A percentile compares a stretch with the other conserved stretches of the same genome.
These are phyloP conservation scores for Crocidura indochinensis DNA, from an alignment of 2,797 vertebrate genomes.

Conservation along the genomic window DNA sequence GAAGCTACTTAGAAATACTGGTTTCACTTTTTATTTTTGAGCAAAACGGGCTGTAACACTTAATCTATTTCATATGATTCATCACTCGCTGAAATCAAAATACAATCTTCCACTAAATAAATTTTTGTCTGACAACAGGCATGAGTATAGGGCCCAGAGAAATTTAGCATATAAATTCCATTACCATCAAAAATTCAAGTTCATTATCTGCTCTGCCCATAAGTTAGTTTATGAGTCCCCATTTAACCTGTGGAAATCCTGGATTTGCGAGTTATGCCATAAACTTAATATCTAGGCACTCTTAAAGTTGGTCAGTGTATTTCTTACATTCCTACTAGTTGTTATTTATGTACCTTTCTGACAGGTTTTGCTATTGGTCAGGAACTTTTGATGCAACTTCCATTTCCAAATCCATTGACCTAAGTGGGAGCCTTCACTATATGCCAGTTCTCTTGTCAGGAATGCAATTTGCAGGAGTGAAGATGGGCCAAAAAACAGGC, in stretches of 20 bases:
- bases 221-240: not conserved
- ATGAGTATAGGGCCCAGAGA: not conserved
- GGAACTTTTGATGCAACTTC: slow-evolving; percentile 50
- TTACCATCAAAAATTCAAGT: too few relatives aligned
- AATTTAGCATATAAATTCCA: not conserved
- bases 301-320: not conserved
- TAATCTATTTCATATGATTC: not conserved
- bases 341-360: slow-evolving; percentile 32
- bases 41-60: not conserved
- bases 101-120: not conserved
- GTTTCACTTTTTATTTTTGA: not conserved
- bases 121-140: slow-evolving; percentile 22
- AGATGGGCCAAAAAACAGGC: not conserved
- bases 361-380: slow-evolving; percentile 46
- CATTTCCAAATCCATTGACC: slow-evolving; percentile 60
- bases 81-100: not conserved
- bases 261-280: not conserved
- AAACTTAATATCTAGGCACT: not conserved
- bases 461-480: slow-evolving; percentile 57
- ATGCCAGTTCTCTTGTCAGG: slow-evolving; percentile 49
- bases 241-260: not conserved
- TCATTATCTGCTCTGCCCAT: not conserved
- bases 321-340: not conserved
- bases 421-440: not conserved
- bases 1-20: not conserved